Conservation (phyloP, 2,888 invertebrate species). For the Penaeus monodon region DNA sequence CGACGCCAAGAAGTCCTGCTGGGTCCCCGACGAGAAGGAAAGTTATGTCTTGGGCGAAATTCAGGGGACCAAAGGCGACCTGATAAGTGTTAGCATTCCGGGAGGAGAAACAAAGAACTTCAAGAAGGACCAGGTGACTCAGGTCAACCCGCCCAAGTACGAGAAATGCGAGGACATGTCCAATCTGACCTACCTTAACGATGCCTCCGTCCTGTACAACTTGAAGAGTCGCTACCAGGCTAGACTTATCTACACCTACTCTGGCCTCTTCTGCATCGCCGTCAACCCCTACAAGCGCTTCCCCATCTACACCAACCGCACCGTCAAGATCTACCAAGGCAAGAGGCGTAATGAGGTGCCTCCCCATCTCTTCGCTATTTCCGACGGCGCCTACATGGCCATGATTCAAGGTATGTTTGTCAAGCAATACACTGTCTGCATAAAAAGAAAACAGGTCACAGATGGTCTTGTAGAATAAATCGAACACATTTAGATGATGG, state of each 20-base stretch:
- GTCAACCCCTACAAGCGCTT: slow-evolving; percentile 75
- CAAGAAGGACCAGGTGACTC: slow-evolving; percentile 68
- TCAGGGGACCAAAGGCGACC: slow-evolving; percentile 97
- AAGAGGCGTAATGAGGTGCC: slow-evolving; percentile 75
- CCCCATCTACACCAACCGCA: slow-evolving; percentile 74
- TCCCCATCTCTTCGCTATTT: slow-evolving; percentile 75
- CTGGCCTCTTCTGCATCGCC: slow-evolving; percentile 66
- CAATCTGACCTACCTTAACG: slow-evolving; percentile 98
- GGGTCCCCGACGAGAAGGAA: slow-evolving; percentile 98
- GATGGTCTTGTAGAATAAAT: too few relatives aligned
- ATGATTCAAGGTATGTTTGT: slow-evolving; percentile 72
- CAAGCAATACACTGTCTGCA: too few relatives aligned
- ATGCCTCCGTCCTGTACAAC: slow-evolving; percentile 98
- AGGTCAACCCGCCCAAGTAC: slow-evolving; percentile 99
- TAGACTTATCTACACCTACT: slow-evolving; percentile 86
- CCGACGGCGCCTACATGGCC: slow-evolving; percentile 75
- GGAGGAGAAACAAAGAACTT: slow-evolving; percentile 8
- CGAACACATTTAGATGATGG: too few relatives aligned
- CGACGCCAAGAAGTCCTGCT: slow-evolving; percentile 99
- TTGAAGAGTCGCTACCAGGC: slow-evolving; percentile 94
- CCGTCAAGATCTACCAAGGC: slow-evolving; percentile 73
- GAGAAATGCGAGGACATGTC: slow-evolving; percentile 99
- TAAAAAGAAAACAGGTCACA: too few relatives aligned
- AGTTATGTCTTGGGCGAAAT: slow-evolving; percentile 97
- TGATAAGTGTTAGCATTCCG: slow-evolving; percentile 82